phyloP scores from a whole-genome alignment of 2,888 invertebrate genomes.

The Drosophila subquinaria region DNA sequence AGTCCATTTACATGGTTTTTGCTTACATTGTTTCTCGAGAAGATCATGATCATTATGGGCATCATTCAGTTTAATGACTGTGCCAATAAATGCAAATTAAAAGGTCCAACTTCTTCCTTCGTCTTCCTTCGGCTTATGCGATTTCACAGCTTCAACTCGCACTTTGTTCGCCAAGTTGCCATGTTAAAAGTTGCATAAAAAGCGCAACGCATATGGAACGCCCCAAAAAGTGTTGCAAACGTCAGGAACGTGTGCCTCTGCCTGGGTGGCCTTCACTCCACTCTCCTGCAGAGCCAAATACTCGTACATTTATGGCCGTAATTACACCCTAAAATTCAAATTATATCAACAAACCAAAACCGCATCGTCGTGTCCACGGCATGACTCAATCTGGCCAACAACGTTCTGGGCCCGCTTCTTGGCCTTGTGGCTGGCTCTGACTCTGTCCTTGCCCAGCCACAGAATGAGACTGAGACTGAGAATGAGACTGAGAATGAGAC shows the following conservation, averaged over 20 bases:
- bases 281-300: conserved; percentile 71
- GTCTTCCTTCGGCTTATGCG: conserved; percentile 30
- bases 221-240: conserved; percentile 18
- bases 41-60: conserved; percentile 7
- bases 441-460: conserved; percentile 46
- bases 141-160: conserved; percentile 71
- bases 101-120: conserved; percentile 32
- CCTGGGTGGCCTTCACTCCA: conserved; percentile 23
- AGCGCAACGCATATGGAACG: conserved; percentile 1
- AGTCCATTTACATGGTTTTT: not conserved
- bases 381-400: conserved; percentile 67
- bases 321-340: conserved; percentile 84
- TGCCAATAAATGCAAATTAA: conserved; percentile 74
- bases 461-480: conserved; percentile 20
- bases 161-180: conserved; percentile 26
- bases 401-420: conserved; percentile 43
- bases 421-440: conserved; percentile 60
- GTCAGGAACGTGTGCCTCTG: conserved; percentile 19
- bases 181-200: conserved; percentile 33
- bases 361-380: conserved; percentile 77
- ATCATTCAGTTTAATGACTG: conserved; percentile 38
- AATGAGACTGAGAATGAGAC: conserved; percentile 1
- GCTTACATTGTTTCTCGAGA: conserved; percentile 9
- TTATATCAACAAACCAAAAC: conserved; percentile 83
- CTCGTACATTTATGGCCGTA: conserved; percentile 82